These are phyloP conservation scores for Eurois occulta DNA, from an alignment of 2,888 invertebrate genomes.

Conservation along the genomic window DNA sequence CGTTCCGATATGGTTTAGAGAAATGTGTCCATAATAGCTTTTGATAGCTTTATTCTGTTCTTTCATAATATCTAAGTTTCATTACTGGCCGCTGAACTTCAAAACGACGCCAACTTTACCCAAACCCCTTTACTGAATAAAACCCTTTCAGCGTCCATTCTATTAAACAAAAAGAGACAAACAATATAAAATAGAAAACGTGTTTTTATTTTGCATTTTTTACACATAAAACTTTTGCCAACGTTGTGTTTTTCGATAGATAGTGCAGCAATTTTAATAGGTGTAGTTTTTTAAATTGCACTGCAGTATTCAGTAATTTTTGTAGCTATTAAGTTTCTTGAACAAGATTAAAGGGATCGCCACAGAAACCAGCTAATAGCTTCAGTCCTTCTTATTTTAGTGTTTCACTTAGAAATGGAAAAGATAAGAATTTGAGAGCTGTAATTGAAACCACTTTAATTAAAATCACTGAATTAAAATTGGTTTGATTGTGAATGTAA, in stretches of 20 bases:
- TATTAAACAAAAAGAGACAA: constrained; percentile 4
- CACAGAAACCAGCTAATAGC: constrained; percentile 10
- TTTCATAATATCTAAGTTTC: too few relatives aligned
- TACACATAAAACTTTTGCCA: constrained; percentile 25
- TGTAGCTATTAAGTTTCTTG: constrained; percentile 6
- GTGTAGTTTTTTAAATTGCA: constrained; percentile 17
- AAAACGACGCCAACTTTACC: too few relatives aligned
- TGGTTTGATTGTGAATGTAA: neutral
- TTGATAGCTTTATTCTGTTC: too few relatives aligned
- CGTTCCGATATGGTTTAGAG: too few relatives aligned
- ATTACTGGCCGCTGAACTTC: too few relatives aligned
- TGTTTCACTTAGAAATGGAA: constrained; percentile 1
- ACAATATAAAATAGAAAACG: constrained; percentile 9
- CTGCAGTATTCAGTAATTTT: constrained; percentile 25
- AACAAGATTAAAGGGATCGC: constrained; percentile 28
- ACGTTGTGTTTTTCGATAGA: constrained; percentile 22
- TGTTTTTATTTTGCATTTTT: constrained; percentile 36
- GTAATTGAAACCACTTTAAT: neutral
- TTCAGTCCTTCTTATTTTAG: neutral
- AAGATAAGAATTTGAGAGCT: neutral
- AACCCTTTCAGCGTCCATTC: neutral
- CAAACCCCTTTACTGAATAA: neutral
- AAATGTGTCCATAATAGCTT: too few relatives aligned
- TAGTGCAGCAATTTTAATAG: constrained; percentile 9
- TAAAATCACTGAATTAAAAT: neutral